These are phyloP conservation scores for Orchesella flavescens DNA, from an alignment of 2,888 invertebrate genomes.

Conservation along the genomic window DNA sequence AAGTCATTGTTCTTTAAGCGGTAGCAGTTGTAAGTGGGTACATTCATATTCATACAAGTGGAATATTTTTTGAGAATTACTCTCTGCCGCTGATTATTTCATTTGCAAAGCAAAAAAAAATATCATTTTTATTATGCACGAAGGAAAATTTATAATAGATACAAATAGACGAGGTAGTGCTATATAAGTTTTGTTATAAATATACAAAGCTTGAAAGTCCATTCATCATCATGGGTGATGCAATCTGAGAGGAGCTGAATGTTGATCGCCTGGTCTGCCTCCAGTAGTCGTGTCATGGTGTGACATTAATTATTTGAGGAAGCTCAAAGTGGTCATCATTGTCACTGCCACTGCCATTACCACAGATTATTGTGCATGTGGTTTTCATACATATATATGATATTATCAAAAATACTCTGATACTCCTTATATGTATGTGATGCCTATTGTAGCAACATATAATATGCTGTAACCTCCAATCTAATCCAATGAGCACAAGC, in stretches of 20 bases:
- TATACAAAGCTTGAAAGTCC: too few species aligned
- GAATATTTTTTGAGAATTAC: too few species aligned
- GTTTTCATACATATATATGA: background rate
- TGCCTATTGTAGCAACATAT: background rate
- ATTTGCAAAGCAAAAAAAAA: too few species aligned
- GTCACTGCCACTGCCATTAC: conserved; percentile 42
- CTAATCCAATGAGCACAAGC: too few species aligned
- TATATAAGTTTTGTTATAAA: too few species aligned
- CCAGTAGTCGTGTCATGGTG: background rate
- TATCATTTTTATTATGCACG: too few species aligned
- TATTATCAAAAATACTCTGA: background rate
- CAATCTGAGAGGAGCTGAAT: background rate
- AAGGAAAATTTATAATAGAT: too few species aligned
- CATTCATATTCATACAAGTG: too few species aligned
- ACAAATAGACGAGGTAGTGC: too few species aligned
- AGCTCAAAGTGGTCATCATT: conserved; percentile 36
- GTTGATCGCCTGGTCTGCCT: background rate
- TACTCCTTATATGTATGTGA: background rate
- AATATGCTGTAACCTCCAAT: background rate
- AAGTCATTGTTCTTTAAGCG: too few species aligned
- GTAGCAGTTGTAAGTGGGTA: too few species aligned
- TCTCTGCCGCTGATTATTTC: too few species aligned
- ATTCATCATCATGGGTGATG: conserved; percentile 1
- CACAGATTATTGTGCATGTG: conserved; percentile 30
- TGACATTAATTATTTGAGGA: conserved; percentile 40